Conservation (phyloP, 2,797 vertebrate species). For the Cossypha niveicapilla region DNA sequence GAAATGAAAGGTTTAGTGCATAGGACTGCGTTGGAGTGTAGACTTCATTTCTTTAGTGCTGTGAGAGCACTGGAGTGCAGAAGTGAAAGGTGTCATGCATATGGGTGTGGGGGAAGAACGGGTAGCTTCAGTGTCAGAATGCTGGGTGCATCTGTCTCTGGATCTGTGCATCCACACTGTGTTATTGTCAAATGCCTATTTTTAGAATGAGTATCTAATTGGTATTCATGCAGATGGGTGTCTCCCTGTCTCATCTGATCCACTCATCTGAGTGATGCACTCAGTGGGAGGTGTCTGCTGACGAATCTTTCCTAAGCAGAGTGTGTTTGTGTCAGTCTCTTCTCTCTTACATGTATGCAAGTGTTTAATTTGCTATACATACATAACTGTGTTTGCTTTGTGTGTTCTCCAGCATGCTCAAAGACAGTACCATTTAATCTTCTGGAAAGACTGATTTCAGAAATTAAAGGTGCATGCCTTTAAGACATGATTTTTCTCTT, state of each 20-base stretch:
- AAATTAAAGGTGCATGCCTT: background rate
- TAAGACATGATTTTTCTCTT: background rate
- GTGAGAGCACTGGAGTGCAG: background rate
- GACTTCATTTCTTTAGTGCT: background rate
- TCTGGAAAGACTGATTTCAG: background rate
- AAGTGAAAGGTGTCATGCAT: background rate
- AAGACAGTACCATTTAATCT: background rate
- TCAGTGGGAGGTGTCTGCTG: constrained; percentile 33
- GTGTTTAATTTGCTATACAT: background rate
- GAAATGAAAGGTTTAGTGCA: background rate
- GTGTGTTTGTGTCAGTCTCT: background rate
- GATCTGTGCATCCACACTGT: background rate
- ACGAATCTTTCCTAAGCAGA: background rate
- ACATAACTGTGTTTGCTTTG: background rate
- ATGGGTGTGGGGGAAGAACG: background rate
- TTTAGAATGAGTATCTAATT: constrained; percentile 67
- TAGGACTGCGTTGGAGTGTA: background rate
- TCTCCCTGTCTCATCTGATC: constrained; percentile 60
- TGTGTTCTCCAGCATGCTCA: background rate
- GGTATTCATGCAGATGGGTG: constrained; percentile 69
- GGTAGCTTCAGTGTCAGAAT: background rate
- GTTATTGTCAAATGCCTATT: constrained; percentile 64
- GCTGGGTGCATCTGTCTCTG: constrained; percentile 15
- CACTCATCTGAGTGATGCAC: constrained; percentile 15
- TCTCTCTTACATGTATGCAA: background rate